Conservation (phyloP, 2,888 invertebrate species). For the Brachypterus glaber region DNA sequence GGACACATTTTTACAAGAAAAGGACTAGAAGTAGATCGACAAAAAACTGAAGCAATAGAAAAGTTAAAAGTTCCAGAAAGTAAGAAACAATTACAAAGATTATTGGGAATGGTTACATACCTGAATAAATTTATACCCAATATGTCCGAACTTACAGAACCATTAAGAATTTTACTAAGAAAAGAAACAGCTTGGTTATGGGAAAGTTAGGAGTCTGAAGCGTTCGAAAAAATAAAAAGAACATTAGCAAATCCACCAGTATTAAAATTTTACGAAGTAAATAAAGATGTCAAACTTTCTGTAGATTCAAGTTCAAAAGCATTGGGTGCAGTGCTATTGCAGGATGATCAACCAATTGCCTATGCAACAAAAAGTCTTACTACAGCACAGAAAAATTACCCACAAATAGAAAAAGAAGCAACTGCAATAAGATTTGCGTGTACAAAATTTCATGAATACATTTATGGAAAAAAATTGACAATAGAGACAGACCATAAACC, state of each 20-base stretch:
- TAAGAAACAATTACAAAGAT: neutral
- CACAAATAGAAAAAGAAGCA: slow-evolving; percentile 24
- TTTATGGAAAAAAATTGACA: slow-evolving; percentile 18
- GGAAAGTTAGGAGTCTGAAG: neutral
- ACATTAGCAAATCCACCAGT: neutral
- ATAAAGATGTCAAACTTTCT: slow-evolving; percentile 8
- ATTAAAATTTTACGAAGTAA: slow-evolving; percentile 2
- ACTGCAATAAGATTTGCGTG: slow-evolving; percentile 22
- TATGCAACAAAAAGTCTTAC: slow-evolving; percentile 25
- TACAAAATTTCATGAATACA: slow-evolving; percentile 21
- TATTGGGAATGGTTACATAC: neutral
- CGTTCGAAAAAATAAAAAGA: neutral
- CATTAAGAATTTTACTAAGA: neutral
- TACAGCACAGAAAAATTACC: slow-evolving; percentile 19
- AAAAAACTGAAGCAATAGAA: neutral
- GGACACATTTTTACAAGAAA: slow-evolving; percentile 2
- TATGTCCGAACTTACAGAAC: neutral
- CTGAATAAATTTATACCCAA: neutral
- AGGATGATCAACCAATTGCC: slow-evolving; percentile 24
- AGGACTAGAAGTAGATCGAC: neutral
- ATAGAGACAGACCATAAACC: slow-evolving; percentile 27
- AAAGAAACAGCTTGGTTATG: neutral
- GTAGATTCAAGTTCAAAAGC: slow-evolving; percentile 16
- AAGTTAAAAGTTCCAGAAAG: neutral
- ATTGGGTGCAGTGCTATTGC: slow-evolving; percentile 20